phyloP scores from a whole-genome alignment of 1,140 invertebrate species.

The Lysiphlebus fabarum region DNA sequence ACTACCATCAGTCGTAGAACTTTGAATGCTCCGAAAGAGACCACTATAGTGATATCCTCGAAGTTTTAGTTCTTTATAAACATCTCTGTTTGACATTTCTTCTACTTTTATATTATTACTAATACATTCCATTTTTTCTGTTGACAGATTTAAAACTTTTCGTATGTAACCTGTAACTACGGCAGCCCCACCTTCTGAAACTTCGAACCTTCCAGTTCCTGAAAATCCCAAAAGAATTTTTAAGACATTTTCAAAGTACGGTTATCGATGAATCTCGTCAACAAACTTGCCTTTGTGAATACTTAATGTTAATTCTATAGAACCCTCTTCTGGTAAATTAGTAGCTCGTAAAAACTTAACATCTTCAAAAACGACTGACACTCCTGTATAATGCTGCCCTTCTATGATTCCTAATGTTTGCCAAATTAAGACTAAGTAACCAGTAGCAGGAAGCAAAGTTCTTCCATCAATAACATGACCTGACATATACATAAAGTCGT shows the following conservation, averaged over 20 bases:
- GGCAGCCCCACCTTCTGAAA: slow-evolving; percentile 73
- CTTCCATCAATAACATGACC: slow-evolving; percentile 88
- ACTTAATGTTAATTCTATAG: slow-evolving; percentile 74
- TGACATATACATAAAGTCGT: slow-evolving; percentile 71
- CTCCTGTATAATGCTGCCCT: slow-evolving; percentile 67
- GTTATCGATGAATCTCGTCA: too few relatives aligned
- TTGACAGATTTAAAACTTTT: slow-evolving; percentile 50
- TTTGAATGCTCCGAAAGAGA: slow-evolving; percentile 66
- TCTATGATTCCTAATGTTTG: slow-evolving; percentile 78
- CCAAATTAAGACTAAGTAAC: slow-evolving; percentile 83
- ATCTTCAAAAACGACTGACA: slow-evolving; percentile 83
- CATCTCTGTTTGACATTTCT: slow-evolving; percentile 64
- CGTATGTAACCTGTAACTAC: slow-evolving; percentile 75
- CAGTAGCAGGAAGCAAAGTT: slow-evolving; percentile 85
- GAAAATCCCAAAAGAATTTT: background rate
- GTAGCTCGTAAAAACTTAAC: slow-evolving; percentile 81
- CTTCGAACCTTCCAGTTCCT: slow-evolving; percentile 49
- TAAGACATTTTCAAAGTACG: too few relatives aligned
- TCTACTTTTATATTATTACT: slow-evolving; percentile 30
- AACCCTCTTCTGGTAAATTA: slow-evolving; percentile 67
- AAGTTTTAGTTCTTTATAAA: slow-evolving; percentile 89
- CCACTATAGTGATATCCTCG: slow-evolving; percentile 89
- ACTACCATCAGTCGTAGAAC: slow-evolving; percentile 52
- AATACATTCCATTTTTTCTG: slow-evolving; percentile 37
- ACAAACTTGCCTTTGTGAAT: slow-evolving; percentile 77